Evolutionary conservation across 1,140 invertebrate genomes (phyloP), one percentile per base, ranked within the genome.

Genomic region (Cydia pomonella): DNA sequence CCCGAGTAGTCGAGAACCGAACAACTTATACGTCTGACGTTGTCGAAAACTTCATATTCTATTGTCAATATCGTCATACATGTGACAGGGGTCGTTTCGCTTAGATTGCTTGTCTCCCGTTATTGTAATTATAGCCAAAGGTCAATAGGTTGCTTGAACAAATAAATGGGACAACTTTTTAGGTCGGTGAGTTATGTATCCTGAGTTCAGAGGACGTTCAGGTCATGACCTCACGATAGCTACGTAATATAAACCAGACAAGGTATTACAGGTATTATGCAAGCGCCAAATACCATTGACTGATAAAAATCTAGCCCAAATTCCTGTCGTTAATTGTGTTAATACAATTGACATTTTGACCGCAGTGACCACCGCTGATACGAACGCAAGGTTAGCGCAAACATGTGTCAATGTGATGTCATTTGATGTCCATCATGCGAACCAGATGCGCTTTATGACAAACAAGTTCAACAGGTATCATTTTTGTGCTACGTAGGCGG

Each of bases 361-460:
- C 63, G 63, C 27, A 64, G 3, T 23, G 13, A 18, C 3, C n/a
- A 41, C 7, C 0, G 23, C 27, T 18, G 64, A 69, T 59, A 69
- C n/a, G 64, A 10, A 10, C 53, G 13, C 64, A 69, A 69, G 64
- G 64, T 69, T 33, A 23, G 27, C 63, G 27, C 63, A 33, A 5
- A 29, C 29, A 69, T 69, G 29, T 69, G 63, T 33, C 27, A n/a
- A 16, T 66, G 64, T 69, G 16, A 69, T 33, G 29, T 50, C 47
- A 50, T 50, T n/a, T 50, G 47, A n/a, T n/a, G 16, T 16, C 47
- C 47, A 50, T 50, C 47, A 16, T 7, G 23, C 62, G 50, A 50
- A 72, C 25, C 72, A 75, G 53, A 78, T 77, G 73, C 74, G 75
- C 72, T 77, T 79, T 75, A 79, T 75, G 72, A 74, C 74, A 69